These are phyloP conservation scores for Romanogobio albipinnatus DNA, from an alignment of 2,113 vertebrate species.

Conservation along the genomic window DNA sequence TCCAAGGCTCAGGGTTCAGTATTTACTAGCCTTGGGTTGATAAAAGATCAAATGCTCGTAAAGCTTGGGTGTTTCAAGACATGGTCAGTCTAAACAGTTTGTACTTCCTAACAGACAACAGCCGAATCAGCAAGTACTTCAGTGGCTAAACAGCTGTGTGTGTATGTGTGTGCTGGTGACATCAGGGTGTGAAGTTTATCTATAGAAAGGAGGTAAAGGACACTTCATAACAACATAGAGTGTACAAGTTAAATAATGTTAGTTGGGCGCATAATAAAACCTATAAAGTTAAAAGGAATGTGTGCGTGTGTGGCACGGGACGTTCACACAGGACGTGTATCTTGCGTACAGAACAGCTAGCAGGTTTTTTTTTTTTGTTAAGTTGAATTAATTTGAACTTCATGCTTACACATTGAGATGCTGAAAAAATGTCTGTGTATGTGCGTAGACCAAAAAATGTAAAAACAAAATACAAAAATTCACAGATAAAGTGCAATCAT, in stretches of 20 bases:
- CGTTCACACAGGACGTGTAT: background rate
- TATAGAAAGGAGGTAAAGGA: background rate
- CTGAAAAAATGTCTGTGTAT: background rate
- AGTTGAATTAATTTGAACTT: background rate
- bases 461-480: background rate
- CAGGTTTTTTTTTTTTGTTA: background rate
- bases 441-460: background rate
- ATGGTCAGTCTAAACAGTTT: slow-evolving; percentile 22
- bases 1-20: slow-evolving; percentile 41
- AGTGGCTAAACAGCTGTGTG: slow-evolving; percentile 11
- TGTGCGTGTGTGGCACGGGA: background rate
- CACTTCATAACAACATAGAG: background rate
- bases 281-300: slow-evolving; percentile 13
- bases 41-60: slow-evolving; percentile 33
- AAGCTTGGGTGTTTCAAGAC: slow-evolving; percentile 17
- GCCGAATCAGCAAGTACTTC: background rate
- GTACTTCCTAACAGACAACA: slow-evolving; percentile 4
- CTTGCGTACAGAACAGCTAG: background rate
- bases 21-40: slow-evolving; percentile 31
- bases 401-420: background rate
- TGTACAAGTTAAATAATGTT: background rate
- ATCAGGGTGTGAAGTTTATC: background rate
- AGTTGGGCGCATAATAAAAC: background rate
- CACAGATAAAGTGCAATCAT: background rate
- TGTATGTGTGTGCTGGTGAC: background rate